Conservation (phyloP, 1,140 invertebrate genomes). For the Euwallacea fornicatus region DNA sequence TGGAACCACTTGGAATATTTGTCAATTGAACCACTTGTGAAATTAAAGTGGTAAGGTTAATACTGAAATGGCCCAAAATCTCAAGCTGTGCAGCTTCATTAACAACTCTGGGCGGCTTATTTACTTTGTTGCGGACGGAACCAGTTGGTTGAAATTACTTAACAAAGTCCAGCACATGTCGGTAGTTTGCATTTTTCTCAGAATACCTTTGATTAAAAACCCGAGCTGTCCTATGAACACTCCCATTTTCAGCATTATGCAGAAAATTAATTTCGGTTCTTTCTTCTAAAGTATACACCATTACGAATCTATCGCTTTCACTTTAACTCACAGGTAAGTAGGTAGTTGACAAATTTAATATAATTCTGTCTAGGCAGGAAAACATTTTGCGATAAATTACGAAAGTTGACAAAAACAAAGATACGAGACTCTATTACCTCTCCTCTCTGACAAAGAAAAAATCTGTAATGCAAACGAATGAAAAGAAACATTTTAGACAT, state of each 20-base stretch:
- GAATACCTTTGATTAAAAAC: constrained; percentile 13
- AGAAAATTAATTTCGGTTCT: constrained; percentile 13
- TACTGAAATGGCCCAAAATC: not conserved
- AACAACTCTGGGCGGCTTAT: not conserved
- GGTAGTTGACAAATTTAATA: too few relatives aligned
- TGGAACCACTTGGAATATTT: not conserved
- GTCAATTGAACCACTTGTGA: not conserved
- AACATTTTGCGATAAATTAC: not conserved
- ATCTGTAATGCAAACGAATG: too few relatives aligned
- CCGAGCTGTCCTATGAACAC: constrained; percentile 4
- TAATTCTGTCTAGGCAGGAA: too few relatives aligned
- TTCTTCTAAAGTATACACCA: constrained; percentile 15
- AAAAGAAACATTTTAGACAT: too few relatives aligned
- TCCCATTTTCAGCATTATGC: constrained; percentile 3
- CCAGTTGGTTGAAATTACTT: not conserved
- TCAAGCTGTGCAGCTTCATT: not conserved
- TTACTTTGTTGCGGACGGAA: not conserved
- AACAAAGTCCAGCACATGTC: not conserved
- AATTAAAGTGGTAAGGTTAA: not conserved
- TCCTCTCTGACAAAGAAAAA: too few relatives aligned
- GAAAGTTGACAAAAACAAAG: too few relatives aligned
- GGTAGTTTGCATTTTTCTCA: not conserved
- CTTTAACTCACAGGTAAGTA: not conserved
- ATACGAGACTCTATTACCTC: too few relatives aligned
- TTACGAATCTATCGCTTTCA: constrained; percentile 1